Percentiles rank a stretch among this genome's conserved stretches.
Evolutionary conservation across 2,888 invertebrate genomes (phyloP).

Genomic region (Mamestra brassicae): DNA sequence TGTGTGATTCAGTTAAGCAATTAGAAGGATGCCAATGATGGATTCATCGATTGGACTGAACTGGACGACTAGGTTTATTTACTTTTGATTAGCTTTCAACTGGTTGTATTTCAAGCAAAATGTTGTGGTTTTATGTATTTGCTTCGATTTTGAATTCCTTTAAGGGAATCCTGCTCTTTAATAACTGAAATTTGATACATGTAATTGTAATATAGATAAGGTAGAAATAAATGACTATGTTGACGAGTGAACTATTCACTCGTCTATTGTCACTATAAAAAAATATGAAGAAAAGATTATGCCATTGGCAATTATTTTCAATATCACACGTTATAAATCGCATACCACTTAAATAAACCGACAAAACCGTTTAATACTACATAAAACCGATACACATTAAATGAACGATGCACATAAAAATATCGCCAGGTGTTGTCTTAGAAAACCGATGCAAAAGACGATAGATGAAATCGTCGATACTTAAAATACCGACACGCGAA

Average conservation of each 20-base stretch:
- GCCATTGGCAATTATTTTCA: conserved; percentile 26
- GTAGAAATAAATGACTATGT: not conserved
- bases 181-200: not conserved
- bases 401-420: conserved; percentile 37
- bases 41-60: conserved; percentile 47
- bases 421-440: conserved; percentile 59
- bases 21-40: conserved; percentile 52
- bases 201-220: not conserved
- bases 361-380: conserved; percentile 27
- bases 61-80: conserved; percentile 35
- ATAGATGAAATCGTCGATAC: conserved; percentile 59
- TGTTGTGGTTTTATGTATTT: not conserved
- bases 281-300: not conserved
- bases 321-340: conserved; percentile 27
- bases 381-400: conserved; percentile 32
- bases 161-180: not conserved
- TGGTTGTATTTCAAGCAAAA: not conserved
- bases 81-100: conserved; percentile 6
- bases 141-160: not conserved
- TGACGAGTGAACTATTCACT: not conserved
- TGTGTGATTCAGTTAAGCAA: conserved; percentile 55
- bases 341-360: not conserved
- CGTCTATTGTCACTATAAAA: not conserved
- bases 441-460: conserved; percentile 62
- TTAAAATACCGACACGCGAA: conserved; percentile 70